Base-by-base conservation (phyloP, 2,113 vertebrate species). In the Osmerus mordax region DNA sequence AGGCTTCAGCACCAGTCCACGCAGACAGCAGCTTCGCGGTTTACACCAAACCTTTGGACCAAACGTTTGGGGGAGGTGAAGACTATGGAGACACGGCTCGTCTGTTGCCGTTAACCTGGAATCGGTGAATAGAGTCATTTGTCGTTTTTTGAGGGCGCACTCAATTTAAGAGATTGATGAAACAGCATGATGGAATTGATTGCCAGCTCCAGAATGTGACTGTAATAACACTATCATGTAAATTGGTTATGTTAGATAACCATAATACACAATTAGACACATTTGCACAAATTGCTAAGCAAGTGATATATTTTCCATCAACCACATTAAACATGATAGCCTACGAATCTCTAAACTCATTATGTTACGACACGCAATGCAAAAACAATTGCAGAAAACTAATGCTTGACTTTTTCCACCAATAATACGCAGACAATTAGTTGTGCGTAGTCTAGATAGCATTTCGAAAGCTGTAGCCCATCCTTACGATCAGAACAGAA, bases 1-100 rank as follows among this genome's bases (percentile, higher is more conserved):
- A 81, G 80, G 88, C 83, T 87, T 96, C 94, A 80, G 95, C 93
- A 91, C 95, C 94, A 6, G 95, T 95, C 96, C 96, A 97, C 94
- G 94, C 92, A 93, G 95, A 97, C 93, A 97, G 94, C 96, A 97
- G 96, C 85, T 97, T 96, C 94, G 94, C 94, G 89, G 92, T 90
- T 94, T 87, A 60, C 65, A 72, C 79, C 75, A 65, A 76, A 78
- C 36, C 83, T 81, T 79, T 80, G 82, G 81, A 87, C 72, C 86
- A 65, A 87, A 81, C 81, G 78, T 83, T 78, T 83, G 79, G 74
- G 23, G 9, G 12, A 52, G 82, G 71, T 70, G 86, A 80, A 83
- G 79, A 81, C 80, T 81, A 81, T 29, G 73, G 72, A 66, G 78
- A 74, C 81, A 80, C 87, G 76, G 84, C 84, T 84, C 53, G 77